Evolutionary conservation across 2,113 vertebrate species (phyloP), one percentile per base, ranked within the genome.

Genomic region (Brachypodius melanocephalos): DNA sequence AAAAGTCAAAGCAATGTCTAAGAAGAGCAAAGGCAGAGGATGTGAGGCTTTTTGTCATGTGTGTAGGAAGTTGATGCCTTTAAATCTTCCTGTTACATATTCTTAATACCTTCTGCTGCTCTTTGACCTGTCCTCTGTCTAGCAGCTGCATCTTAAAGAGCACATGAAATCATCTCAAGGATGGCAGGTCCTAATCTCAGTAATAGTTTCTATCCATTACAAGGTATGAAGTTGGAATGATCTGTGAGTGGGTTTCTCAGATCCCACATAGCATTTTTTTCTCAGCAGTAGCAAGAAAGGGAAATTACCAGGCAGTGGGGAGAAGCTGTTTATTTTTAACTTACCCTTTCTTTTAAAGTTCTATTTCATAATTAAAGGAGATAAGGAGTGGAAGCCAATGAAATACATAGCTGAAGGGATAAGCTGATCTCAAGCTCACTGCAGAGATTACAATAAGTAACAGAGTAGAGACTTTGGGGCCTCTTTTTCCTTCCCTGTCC

Each of bases 261-360:
- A 96, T 95, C 96, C 95, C 93, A 96, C 93, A 0, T 89, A 89
- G 63, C 38, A n/a, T 93, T 93, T 96, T 95, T 87, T 91, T 72
- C 87, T 85, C 87, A 69, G 68, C 79, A 62, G 85, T 74, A 90
- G 55, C 71, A 93, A 95, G 91, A 92, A 94, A 85, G 48, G 78
- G 89, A 94, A 96, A 89, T 96, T 93, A 91, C 82, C 89, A 93
- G 54, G 78, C 87, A 93, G 67, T 59, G 63, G 69, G 55, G 74
- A 85, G 42, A 93, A 88, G 75, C 88, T 96, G 85, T 96, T 94
- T 97, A 96, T 96, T 96, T 95, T 97, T 93, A 96, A 94, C 93
- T 95, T 92, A 82, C 32, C 89, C 84, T 91, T 95, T 96, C 65
- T 92, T 95, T 96, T 75, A 69, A 85, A 89, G 59, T 93, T 89